Evolutionary conservation across 2,113 vertebrate genomes (phyloP), one percentile per base, ranked within the genome.

Genomic region (Hyaena hyaena): DNA sequence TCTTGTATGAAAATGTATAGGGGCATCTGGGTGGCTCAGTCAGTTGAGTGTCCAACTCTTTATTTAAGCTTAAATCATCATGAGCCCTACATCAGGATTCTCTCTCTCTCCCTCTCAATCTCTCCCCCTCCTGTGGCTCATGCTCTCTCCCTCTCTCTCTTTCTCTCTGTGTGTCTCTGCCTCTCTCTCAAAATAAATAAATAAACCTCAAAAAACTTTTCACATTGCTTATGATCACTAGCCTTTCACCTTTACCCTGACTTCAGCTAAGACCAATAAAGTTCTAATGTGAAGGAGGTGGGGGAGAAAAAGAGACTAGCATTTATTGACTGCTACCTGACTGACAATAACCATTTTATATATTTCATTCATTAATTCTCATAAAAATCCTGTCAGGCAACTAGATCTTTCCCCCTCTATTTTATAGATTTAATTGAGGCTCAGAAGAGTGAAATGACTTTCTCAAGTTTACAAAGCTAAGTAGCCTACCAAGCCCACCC

Each of bases 391-490:
- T 63, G 14, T 81, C 35, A 45, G 14, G 35, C 55, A 26, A 11
- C 8, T 55, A 68, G 14, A 66, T 55, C 73, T 76, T 74, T 94
- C 43, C 80, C 71, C 16, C 12, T 17, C 11, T 85, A 8, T 93
- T 81, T 94, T 88, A 93, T 81, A 74, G n/a, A 68, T 85, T 92
- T 74, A 92, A 83, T 39, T 39, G n/a, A 81, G 19, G 5, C 48
- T 83, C 23, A 68, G 63, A 92, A 35, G 55, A 96, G 31, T 90
- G 43, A 65, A 92, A 92, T 35, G 19, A 31, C 39, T 81, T 50
- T 84, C 80, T 92, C 24, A 68, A 96, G 55, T 82, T 66, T 96
- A 24, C 66, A 74, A 76, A 95, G n/a, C 28, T 83, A 69, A 65
- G 14, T 26, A 53, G 12, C 24, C 24, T 93, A 19, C 73, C 86